Evolutionary conservation across 2,888 invertebrate species (phyloP).

Genomic region (Noctua janthina): DNA sequence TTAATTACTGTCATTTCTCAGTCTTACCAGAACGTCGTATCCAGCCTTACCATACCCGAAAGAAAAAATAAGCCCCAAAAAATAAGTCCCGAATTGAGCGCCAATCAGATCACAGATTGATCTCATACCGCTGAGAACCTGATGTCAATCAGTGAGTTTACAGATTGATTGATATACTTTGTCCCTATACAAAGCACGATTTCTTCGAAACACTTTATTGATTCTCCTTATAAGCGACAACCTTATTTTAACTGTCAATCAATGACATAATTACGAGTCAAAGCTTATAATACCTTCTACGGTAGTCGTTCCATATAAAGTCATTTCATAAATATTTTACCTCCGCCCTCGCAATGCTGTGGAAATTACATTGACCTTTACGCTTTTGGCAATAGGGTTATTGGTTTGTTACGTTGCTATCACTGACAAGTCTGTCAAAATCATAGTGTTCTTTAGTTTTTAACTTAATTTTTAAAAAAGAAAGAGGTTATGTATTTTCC

Average conservation of each 20-base stretch:
- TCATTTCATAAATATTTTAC: background rate
- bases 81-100: background rate
- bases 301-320: conserved; percentile 13
- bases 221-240: conserved; percentile 33
- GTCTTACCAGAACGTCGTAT: background rate
- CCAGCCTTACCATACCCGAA: background rate
- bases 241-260: conserved; percentile 54
- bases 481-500: too few species aligned
- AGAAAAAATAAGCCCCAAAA: too few species aligned
- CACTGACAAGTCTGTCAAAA: background rate
- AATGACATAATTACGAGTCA: conserved; percentile 62
- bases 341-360: background rate
- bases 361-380: background rate
- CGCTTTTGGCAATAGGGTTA: background rate
- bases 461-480: too few species aligned
- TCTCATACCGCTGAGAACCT: conserved; percentile 3
- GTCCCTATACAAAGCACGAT: conserved; percentile 17
- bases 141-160: conserved; percentile 27
- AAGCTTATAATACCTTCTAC: conserved; percentile 50
- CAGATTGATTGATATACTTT: conserved; percentile 35
- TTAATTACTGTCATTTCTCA: background rate
- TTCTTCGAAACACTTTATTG: conserved; percentile 35
- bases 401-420: background rate
- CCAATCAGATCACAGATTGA: conserved; percentile 16
- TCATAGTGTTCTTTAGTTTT: background rate